Evolutionary conservation across 2,797 vertebrate species (phyloP), one percentile per base, ranked within the genome.

Genomic region (Sebastes itinus): DNA sequence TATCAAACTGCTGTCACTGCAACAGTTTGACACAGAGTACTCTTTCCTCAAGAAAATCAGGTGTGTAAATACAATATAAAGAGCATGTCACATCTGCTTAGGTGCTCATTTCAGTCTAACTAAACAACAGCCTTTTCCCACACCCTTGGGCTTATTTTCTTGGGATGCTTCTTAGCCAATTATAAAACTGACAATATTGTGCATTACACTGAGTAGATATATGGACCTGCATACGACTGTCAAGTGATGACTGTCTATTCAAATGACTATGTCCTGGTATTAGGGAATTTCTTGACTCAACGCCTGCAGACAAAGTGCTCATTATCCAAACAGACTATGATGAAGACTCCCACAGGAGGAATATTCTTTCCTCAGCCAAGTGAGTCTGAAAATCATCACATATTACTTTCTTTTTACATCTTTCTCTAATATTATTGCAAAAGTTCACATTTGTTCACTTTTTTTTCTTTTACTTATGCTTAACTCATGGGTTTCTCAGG

Each of bases 21-120:
- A 97, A 76, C 97, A 97, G 84, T 98, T 98, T 89, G 97, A 98
- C 88, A 98, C 97, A 0, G 97, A 99, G 74, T 90, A 94, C 60
- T 97, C 97, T 0, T 98, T 98, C 88, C 94, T 98, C 65, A 97
- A 94, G 87, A 89, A 94, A 80, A 96, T 98, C 82, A 94, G 95
- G 97, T 98, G 76, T 92, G 94, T 69, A 68, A 54, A 27, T 1
- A 32, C 4, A 5, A 0, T 32, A n/a, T 27, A 3, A 63, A 25
- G 6, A 49, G 10, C 35, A 38, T 27, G 5, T 49, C 2, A 38
- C 7, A 28, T 54, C 20, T 60, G 0, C 5, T n/a, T 1, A 66
- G 20, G 7, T 64, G 3, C 16, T 28, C 2, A 70, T 68, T 54
- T 78, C 3, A 27, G 6, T 52, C 1, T 25, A 23, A 25, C 7